Evolutionary conservation across 1,140 invertebrate species (phyloP).

Genomic region (Drosophila grimshawi): DNA sequence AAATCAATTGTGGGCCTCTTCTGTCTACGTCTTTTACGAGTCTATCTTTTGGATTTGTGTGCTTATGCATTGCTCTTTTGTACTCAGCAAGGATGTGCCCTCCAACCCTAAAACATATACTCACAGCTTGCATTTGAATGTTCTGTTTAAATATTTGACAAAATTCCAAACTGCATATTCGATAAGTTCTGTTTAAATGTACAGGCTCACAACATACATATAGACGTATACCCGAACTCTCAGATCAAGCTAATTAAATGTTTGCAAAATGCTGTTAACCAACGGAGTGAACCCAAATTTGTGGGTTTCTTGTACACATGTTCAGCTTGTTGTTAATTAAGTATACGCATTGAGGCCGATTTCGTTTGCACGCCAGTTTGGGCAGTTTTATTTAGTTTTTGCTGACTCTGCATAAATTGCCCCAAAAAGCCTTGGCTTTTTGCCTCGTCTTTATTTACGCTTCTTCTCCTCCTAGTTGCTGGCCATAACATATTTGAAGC

Average conservation of each 20-base stretch:
- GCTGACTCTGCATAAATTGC: constrained; percentile 79
- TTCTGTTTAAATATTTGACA: constrained; percentile 56
- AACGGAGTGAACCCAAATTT: constrained; percentile 15
- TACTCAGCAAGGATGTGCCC: constrained; percentile 14
- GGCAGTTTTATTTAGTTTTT: constrained; percentile 52
- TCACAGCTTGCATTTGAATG: constrained; percentile 58
- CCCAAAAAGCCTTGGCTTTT: constrained; percentile 38
- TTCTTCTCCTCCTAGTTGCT: constrained; percentile 12
- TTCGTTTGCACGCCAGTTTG: constrained; percentile 49
- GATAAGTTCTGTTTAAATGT: constrained; percentile 50
- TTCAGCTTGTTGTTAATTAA: constrained; percentile 71
- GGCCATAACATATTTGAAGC: constrained; percentile 55
- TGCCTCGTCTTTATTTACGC: constrained; percentile 13
- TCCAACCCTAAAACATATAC: constrained; percentile 34
- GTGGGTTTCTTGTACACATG: constrained; percentile 52
- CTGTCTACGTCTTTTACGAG: constrained; percentile 12
- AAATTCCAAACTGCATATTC: constrained; percentile 49
- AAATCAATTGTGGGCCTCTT: constrained; percentile 36
- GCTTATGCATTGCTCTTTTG: constrained; percentile 67
- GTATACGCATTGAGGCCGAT: constrained; percentile 62
- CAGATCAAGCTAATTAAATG: constrained; percentile 68
- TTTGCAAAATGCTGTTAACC: constrained; percentile 62
- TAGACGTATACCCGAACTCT: neutral
- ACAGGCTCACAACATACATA: constrained; percentile 4
- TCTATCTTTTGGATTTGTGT: constrained; percentile 10